Conservation (phyloP, 2,113 vertebrate species). For the Labeo rohita region DNA sequence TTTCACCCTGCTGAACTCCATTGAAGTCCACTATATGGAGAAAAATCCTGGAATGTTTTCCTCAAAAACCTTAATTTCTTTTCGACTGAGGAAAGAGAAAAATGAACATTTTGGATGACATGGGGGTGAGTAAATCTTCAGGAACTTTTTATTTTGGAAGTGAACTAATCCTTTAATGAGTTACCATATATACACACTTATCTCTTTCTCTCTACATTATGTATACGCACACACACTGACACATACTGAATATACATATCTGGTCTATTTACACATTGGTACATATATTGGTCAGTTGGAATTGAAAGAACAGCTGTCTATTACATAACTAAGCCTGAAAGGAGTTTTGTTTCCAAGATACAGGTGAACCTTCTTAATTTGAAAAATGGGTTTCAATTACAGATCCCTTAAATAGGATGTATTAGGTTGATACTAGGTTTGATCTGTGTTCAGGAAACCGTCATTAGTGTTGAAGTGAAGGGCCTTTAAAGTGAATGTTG, state of each 20-base stretch:
- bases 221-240: not conserved
- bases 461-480: not conserved
- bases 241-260: too few relatives aligned
- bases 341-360: not conserved
- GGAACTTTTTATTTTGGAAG: too few relatives aligned
- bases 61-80: too few relatives aligned
- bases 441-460: slow-evolving; percentile 15
- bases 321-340: not conserved
- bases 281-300: not conserved
- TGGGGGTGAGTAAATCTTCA: too few relatives aligned
- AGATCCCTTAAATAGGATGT: not conserved
- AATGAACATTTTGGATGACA: too few relatives aligned
- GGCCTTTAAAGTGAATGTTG: not conserved
- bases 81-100: too few relatives aligned
- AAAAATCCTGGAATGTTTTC: too few relatives aligned
- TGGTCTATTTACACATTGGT: not conserved
- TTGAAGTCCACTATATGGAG: too few relatives aligned
- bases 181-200: not conserved
- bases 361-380: not conserved
- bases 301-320: not conserved
- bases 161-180: not conserved
- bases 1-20: too few relatives aligned
- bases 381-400: not conserved
- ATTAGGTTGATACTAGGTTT: not conserved
- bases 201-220: not conserved